Base-by-base conservation (phyloP, 2,113 vertebrate genomes). In the Acanthochromis polyacanthus region DNA sequence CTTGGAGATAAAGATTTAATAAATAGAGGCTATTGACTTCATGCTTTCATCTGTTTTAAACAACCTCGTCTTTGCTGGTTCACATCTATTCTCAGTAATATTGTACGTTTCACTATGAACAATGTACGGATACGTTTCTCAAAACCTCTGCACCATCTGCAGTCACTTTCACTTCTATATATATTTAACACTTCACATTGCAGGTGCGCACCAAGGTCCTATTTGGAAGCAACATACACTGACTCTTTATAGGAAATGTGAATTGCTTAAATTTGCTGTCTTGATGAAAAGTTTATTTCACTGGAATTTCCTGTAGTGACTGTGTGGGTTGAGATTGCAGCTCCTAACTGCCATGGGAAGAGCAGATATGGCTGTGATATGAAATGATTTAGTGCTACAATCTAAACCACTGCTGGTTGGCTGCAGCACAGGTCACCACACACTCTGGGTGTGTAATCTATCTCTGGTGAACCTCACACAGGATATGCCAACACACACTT, bases 401-500 rank as follows among this genome's bases (percentile, higher is more conserved):
- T 90, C 46, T 25, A 72, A 88, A 93, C 92, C 90, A 36, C 91
- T 61, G 80, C 86, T 92, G 86, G 79, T 60, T 91, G 88, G 87
- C 90, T 90, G 81, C 76, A 78, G 72, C 80, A 36, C 59, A 32
- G 83, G 84, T 83, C 88, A 89, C 92, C 90, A 55, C 91, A 91
- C 88, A 81, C 81, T 88, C 72, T 65, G 84, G 84, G 86, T 84
- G 88, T 92, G 84, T 88, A 88, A 91, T 89, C 90, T 82, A 62
- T 90, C 75, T 92, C 75, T 90, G 89, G 85, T 88, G 86, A 91
- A 90, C 87, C 91, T 91, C 90, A 85, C 77, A 64, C 83, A 89
- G 76, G 81, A 89, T 86, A 89, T 93, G 91, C 89, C 90, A 92
- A 88, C 85, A 83, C 87, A 91, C 89, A 88, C 81, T 84, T 50